phyloP scores from a whole-genome alignment of 2,113 vertebrate genomes.

The Protobothrops mucrosquamatus region DNA sequence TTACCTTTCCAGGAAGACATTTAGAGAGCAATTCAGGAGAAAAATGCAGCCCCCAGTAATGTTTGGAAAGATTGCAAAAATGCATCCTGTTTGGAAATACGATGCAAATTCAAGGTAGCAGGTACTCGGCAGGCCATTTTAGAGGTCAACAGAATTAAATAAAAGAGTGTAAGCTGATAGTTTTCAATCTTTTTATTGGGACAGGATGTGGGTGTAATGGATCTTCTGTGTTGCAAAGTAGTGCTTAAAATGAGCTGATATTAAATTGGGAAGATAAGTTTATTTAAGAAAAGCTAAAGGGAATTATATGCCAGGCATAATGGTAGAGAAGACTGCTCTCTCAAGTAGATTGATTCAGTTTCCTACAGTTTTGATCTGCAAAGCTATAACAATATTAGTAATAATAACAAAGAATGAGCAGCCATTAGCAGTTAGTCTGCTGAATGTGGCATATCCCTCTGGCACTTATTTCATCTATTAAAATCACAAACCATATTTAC shows the following conservation, averaged over 20 bases:
- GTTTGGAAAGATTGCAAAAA: background rate
- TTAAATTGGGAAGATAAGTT: background rate
- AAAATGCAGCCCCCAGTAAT: background rate
- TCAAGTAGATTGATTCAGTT: background rate
- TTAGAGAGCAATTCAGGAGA: background rate
- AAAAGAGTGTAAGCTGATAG: constrained; percentile 48
- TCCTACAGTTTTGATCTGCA: background rate
- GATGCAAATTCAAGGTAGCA: background rate
- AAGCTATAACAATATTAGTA: background rate
- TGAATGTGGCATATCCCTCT: background rate
- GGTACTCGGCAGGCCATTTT: constrained; percentile 19
- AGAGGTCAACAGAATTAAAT: constrained; percentile 11
- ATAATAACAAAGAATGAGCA: background rate
- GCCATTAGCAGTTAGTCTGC: background rate
- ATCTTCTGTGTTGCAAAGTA: background rate
- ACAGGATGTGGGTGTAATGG: constrained; percentile 28
- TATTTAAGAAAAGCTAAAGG: constrained; percentile 1
- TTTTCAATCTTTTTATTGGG: constrained; percentile 42
- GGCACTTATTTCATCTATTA: background rate
- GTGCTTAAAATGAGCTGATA: constrained; percentile 12
- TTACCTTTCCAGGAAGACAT: background rate
- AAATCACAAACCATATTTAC: background rate
- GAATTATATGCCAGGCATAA: constrained; percentile 6
- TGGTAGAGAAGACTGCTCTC: background rate
- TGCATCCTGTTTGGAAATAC: background rate